phyloP scores from a whole-genome alignment of 2,113 vertebrate species.

The Malurus alboscapulatus region DNA sequence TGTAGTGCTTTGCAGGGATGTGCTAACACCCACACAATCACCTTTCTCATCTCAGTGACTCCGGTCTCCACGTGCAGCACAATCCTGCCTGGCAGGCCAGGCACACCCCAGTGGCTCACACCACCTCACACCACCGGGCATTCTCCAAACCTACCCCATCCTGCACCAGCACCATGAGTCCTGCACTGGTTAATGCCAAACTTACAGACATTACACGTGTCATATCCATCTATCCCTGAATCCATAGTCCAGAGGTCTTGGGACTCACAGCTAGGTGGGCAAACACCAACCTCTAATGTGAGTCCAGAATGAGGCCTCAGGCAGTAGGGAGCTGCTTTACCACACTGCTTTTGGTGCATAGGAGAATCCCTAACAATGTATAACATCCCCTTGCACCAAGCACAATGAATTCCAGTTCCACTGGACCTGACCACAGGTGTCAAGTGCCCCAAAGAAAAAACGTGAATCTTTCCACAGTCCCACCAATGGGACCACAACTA shows the following conservation, averaged over 20 bases:
- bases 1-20: background rate
- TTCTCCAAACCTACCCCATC: background rate
- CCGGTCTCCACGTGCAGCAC: background rate
- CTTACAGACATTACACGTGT: background rate
- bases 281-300: background rate
- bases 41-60: background rate
- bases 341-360: background rate
- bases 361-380: background rate
- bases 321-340: background rate
- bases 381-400: background rate
- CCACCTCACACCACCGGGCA: background rate
- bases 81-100: slow-evolving; percentile 1
- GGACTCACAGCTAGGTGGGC: background rate
- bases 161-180: background rate
- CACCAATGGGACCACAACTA: background rate
- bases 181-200: background rate
- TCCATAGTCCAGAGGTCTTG: background rate
- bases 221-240: background rate
- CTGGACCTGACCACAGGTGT: background rate
- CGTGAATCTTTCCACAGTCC: background rate
- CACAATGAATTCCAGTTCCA: background rate
- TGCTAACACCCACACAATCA: background rate
- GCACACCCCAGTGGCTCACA: background rate
- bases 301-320: background rate
- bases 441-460: background rate